Evolutionary conservation across 2,113 vertebrate species (phyloP).

Genomic region (Pygoscelis adeliae): DNA sequence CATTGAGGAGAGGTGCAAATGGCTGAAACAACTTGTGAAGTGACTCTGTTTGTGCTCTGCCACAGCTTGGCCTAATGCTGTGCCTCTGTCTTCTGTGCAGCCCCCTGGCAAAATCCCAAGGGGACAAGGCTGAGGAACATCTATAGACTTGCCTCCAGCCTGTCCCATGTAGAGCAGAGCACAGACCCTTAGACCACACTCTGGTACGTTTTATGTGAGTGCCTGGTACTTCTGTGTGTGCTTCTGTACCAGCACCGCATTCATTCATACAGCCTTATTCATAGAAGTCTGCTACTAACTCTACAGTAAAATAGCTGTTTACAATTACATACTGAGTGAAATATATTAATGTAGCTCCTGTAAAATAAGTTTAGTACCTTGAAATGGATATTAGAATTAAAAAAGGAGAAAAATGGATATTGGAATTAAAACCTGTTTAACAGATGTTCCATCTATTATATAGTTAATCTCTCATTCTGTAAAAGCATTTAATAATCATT

Average conservation of each 20-base stretch:
- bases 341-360: background rate
- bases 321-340: background rate
- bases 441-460: background rate
- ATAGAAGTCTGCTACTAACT: background rate
- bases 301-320: background rate
- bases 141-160: background rate
- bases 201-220: background rate
- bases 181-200: background rate
- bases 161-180: background rate
- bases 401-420: background rate
- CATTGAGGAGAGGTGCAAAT: background rate
- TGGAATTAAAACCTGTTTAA: constrained; percentile 10
- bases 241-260: background rate
- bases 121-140: background rate
- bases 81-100: background rate
- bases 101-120: background rate
- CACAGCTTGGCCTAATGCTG: background rate
- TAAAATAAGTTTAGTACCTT: background rate
- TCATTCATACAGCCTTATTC: background rate
- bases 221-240: background rate
- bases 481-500: constrained; percentile 21
- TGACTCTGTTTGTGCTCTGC: background rate
- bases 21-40: background rate
- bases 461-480: constrained; percentile 10
- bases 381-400: constrained; percentile 7